These are phyloP conservation scores for Drosophila siamana DNA, from an alignment of 2,888 invertebrate genomes.

Conservation along the genomic window DNA sequence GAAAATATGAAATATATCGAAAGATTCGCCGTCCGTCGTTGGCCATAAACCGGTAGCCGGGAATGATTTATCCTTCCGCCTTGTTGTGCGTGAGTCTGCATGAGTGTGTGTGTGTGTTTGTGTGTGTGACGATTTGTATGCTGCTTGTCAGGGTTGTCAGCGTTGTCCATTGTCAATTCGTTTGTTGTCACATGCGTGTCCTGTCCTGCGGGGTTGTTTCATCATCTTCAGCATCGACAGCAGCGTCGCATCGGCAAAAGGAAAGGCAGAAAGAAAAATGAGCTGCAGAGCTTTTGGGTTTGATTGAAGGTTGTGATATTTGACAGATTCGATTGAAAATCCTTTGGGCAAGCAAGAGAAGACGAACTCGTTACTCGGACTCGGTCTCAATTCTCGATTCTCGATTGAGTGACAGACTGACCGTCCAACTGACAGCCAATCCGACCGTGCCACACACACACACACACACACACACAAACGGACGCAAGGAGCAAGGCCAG, in stretches of 20 bases:
- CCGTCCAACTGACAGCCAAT: constrained; percentile 65
- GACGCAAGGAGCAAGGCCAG: not conserved
- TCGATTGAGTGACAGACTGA: constrained; percentile 71
- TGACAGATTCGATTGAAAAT: constrained; percentile 84
- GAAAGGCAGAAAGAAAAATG: constrained; percentile 65
- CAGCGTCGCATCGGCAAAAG: constrained; percentile 8
- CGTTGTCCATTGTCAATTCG: constrained; percentile 65
- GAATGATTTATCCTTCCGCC: constrained; percentile 71
- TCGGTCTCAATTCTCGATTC: constrained; percentile 31
- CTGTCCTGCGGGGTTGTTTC: constrained; percentile 64
- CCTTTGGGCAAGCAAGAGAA: constrained; percentile 66
- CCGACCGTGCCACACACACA: constrained; percentile 41
- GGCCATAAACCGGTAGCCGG: constrained; percentile 40
- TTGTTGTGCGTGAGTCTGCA: constrained; percentile 4
- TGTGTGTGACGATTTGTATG: constrained; percentile 50
- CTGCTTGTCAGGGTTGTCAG: constrained; percentile 58
- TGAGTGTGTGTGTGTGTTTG: constrained; percentile 11
- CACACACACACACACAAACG: not conserved
- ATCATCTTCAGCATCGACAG: constrained; percentile 59
- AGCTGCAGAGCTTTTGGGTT: constrained; percentile 73
- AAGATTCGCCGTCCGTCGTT: constrained; percentile 26
- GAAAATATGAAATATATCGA: constrained; percentile 71
- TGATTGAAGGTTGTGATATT: constrained; percentile 84
- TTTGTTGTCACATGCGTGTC: constrained; percentile 67
- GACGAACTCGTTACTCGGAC: constrained; percentile 49